phyloP scores from a whole-genome alignment of 1,140 invertebrate species.

The Catajapyx aquilonaris region DNA sequence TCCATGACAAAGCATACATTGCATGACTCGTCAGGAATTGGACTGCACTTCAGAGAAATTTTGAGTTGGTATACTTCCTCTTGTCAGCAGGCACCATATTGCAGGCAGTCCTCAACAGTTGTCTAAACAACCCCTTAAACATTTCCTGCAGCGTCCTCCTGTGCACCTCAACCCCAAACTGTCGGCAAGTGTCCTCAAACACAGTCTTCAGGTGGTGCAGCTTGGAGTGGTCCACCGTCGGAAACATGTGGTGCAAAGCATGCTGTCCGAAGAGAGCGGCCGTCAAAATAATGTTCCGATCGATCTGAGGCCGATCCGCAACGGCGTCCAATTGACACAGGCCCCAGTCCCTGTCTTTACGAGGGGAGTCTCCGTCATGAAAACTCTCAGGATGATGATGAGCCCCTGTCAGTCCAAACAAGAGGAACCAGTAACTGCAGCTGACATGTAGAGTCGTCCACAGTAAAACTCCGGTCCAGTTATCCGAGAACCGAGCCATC shows the following conservation, averaged over 20 bases:
- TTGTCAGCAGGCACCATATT: no score
- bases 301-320: constrained; percentile 45
- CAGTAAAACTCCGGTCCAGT: no score
- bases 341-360: constrained; percentile 48
- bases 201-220: constrained; percentile 38
- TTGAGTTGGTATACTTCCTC: no score
- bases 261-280: constrained; percentile 56
- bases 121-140: no score
- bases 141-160: no score
- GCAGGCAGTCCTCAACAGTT: no score
- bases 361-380: constrained; percentile 51
- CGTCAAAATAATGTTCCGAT: constrained; percentile 38
- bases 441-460: constrained; percentile 11
- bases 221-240: constrained; percentile 52
- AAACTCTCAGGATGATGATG: constrained; percentile 68
- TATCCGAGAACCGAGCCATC: no score
- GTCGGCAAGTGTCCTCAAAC: constrained; percentile 39
- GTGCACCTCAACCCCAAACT: constrained; percentile 44
- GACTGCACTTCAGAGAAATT: no score
- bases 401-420: constrained; percentile 48
- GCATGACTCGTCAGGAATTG: no score
- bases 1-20: no score
- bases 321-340: constrained; percentile 52
- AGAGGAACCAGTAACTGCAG: constrained; percentile 35
- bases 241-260: constrained; percentile 56